phyloP scores from a whole-genome alignment of 2,113 vertebrate species.

The Chamaetylas fuelleborni region DNA sequence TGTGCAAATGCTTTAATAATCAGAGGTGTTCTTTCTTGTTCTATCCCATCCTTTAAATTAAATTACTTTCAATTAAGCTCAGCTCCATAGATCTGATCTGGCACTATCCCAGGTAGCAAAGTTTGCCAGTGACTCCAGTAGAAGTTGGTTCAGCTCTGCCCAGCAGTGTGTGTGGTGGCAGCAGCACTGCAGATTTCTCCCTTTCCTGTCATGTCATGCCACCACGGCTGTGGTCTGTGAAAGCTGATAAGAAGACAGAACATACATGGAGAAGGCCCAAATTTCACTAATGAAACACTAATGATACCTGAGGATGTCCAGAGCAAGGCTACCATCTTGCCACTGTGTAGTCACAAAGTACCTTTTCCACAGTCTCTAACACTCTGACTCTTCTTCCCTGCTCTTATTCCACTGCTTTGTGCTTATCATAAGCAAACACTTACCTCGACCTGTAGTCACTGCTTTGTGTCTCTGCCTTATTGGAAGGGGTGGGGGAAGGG shows the following conservation, averaged over 20 bases:
- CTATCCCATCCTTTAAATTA: background rate
- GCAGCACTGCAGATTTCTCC: background rate
- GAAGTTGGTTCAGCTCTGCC: background rate
- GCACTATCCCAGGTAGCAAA: background rate
- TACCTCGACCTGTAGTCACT: background rate
- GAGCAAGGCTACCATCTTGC: background rate
- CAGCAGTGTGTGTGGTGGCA: background rate
- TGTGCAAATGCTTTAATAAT: background rate
- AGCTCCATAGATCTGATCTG: background rate
- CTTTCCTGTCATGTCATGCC: background rate
- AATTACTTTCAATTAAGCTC: background rate
- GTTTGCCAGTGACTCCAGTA: background rate
- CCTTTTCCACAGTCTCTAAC: background rate
- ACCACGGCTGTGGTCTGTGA: background rate
- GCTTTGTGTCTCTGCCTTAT: background rate
- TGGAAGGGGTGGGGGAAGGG: rapidly evolving
- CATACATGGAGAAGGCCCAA: background rate
- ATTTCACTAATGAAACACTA: background rate
- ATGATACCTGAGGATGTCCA: background rate
- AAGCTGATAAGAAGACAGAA: background rate
- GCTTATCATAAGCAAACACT: background rate
- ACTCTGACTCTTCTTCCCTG: background rate
- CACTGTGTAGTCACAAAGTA: background rate
- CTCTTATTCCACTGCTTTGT: background rate
- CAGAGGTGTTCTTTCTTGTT: conserved; percentile 10